Conservation (phyloP, 2,888 invertebrate species). For the Coremacera marginata region DNA sequence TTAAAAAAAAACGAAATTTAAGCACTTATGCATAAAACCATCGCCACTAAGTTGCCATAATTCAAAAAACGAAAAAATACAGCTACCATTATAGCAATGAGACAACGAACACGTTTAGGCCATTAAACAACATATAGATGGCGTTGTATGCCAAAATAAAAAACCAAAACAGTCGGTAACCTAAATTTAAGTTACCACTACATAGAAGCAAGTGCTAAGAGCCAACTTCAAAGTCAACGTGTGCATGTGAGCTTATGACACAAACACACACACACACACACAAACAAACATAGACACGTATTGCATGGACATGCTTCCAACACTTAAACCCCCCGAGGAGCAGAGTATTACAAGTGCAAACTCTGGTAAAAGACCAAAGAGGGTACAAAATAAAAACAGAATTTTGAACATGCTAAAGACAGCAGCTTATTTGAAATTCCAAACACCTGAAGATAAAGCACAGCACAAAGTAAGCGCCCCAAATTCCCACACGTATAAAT, state of each 20-base stretch:
- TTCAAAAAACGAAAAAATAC: not conserved
- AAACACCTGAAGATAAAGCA: constrained; percentile 6
- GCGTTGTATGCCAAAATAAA: not conserved
- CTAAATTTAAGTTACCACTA: not conserved
- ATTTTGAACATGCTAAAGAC: not conserved
- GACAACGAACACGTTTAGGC: constrained; percentile 19
- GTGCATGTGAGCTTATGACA: not conserved
- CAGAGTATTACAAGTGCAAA: not conserved
- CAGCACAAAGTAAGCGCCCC: not conserved
- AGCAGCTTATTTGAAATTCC: not conserved
- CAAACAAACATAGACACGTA: not conserved
- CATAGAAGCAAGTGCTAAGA: not conserved
- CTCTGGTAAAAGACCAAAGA: not conserved
- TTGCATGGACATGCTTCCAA: not conserved
- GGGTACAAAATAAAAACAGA: not conserved
- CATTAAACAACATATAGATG: constrained; percentile 5
- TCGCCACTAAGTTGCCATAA: not conserved
- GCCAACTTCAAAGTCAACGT: not conserved
- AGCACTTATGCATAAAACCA: not conserved
- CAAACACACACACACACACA: not conserved
- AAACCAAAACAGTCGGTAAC: not conserved
- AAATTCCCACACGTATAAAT: not conserved
- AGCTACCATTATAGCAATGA: not conserved
- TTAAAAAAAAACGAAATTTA: not conserved
- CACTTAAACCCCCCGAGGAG: not conserved